phyloP scores from a whole-genome alignment of 2,797 vertebrate species.

The Sphenopsis melanotis region DNA sequence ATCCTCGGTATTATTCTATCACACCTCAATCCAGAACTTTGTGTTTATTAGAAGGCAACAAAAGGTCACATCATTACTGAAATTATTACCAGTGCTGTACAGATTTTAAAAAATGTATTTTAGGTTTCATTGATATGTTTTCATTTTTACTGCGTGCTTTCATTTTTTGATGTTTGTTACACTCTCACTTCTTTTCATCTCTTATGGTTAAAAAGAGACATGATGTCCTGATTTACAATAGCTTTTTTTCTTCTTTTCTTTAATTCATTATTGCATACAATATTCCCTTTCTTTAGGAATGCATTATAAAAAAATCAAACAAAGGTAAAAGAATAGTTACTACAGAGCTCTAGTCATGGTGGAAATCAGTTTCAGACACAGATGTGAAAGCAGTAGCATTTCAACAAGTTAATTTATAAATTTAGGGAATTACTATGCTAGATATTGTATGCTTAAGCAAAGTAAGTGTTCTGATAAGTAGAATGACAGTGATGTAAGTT shows the following conservation, averaged over 20 bases:
- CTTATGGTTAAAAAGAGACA: background rate
- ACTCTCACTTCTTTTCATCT: background rate
- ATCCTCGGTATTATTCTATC: background rate
- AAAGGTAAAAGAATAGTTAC: background rate
- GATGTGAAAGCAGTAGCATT: background rate
- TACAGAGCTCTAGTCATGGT: background rate
- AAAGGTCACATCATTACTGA: background rate
- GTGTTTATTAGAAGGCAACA: background rate
- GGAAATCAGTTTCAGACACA: conserved; percentile 42
- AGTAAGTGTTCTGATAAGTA: background rate
- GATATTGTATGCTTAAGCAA: background rate
- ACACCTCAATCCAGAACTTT: background rate
- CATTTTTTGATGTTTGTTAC: background rate
- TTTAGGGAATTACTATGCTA: background rate
- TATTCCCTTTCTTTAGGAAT: background rate
- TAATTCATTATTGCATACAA: background rate
- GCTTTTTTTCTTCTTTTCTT: background rate
- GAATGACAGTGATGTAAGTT: background rate
- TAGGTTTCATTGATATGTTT: background rate
- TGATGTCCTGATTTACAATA: background rate
- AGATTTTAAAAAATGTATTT: background rate
- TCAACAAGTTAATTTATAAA: conserved; percentile 33
- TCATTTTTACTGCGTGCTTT: background rate
- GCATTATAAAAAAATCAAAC: background rate
- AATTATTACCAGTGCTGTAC: background rate